Conservation (phyloP, 2,113 vertebrate genomes). For the Oenanthe melanoleuca region DNA sequence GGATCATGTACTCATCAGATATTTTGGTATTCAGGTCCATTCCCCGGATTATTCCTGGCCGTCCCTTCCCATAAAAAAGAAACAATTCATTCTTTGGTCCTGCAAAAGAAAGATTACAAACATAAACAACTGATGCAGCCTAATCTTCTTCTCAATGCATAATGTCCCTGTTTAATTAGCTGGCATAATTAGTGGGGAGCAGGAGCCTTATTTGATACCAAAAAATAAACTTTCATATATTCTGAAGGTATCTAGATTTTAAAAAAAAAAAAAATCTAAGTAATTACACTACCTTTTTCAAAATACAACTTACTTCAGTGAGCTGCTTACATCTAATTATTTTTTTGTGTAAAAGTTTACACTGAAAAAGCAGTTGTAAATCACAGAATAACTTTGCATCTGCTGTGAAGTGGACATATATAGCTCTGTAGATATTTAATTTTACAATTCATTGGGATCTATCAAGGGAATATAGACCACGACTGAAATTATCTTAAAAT, state of each 20-base stretch:
- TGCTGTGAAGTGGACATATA: conserved; percentile 58
- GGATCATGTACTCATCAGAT: conserved; percentile 92
- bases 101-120: conserved; percentile 80
- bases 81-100: conserved; percentile 96
- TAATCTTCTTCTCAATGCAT: conserved; percentile 72
- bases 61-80: conserved; percentile 98
- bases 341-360: conserved; percentile 45
- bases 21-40: conserved; percentile 95
- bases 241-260: conserved; percentile 67
- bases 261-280: conserved; percentile 45
- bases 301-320: conserved; percentile 74
- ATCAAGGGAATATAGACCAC: neutral
- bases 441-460: conserved; percentile 69
- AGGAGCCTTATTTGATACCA: conserved; percentile 37
- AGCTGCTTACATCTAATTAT: conserved; percentile 68
- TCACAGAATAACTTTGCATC: conserved; percentile 53
- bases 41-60: conserved; percentile 93
- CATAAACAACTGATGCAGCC: conserved; percentile 69
- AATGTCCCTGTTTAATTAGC: conserved; percentile 77
- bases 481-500: conserved; percentile 36
- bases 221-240: conserved; percentile 76
- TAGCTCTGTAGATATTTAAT: conserved; percentile 57
- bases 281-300: conserved; percentile 79
- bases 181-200: conserved; percentile 66
- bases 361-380: conserved; percentile 44